These are phyloP conservation scores for Pocillopora grandis DNA, from an alignment of 92 coral and sea anemone genomes.

Conservation along the genomic window DNA sequence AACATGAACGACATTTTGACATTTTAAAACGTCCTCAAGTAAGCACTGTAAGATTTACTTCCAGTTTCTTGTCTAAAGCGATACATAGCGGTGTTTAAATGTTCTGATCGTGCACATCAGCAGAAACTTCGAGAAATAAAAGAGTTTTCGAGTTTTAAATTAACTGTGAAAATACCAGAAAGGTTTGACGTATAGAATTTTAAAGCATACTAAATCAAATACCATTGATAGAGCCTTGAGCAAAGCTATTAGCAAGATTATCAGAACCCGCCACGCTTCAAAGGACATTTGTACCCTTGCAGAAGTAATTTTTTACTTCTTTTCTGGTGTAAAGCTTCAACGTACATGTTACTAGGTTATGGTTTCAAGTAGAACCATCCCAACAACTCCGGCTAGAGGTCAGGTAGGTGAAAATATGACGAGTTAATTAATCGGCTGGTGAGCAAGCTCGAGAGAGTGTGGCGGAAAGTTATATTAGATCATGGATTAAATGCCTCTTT, in stretches of 20 bases:
- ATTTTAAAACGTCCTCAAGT: too few relatives aligned
- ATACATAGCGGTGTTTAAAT: not conserved
- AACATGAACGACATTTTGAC: not conserved
- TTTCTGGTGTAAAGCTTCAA: too few relatives aligned
- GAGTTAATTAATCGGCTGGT: constrained; percentile 23
- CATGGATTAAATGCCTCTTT: constrained; percentile 3
- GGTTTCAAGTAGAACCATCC: too few relatives aligned
- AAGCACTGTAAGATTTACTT: not conserved
- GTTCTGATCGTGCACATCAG: not conserved
- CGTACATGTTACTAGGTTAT: too few relatives aligned
- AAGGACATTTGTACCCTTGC: too few relatives aligned
- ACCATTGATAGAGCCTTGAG: not conserved
- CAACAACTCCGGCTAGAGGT: not conserved
- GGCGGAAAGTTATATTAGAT: too few relatives aligned
- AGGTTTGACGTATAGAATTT: not conserved
- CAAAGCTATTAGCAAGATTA: not conserved
- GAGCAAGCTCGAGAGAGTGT: too few relatives aligned
- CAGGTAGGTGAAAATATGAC: constrained; percentile 38
- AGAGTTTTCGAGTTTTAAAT: not conserved
- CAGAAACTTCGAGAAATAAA: not conserved
- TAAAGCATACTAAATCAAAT: not conserved
- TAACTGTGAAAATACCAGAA: not conserved
- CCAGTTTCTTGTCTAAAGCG: not conserved
- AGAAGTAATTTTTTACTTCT: too few relatives aligned
- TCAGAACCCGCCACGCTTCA: too few relatives aligned